These are phyloP conservation scores for Sciurus carolinensis DNA, from an alignment of 2,797 vertebrate genomes.

Conservation along the genomic window DNA sequence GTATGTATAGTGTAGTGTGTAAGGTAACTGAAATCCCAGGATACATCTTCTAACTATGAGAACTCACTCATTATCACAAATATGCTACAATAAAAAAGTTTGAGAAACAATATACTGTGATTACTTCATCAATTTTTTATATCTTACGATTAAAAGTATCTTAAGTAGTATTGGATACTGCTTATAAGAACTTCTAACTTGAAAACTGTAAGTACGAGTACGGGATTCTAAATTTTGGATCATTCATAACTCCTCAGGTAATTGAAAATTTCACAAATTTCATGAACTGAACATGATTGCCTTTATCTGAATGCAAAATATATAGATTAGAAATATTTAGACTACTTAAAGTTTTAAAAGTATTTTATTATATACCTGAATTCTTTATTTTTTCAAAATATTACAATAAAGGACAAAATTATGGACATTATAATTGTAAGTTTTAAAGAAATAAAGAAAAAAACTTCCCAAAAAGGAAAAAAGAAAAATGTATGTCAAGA, in stretches of 20 bases:
- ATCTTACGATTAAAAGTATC: neutral
- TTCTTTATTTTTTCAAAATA: neutral
- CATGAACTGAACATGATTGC: neutral
- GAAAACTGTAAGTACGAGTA: neutral
- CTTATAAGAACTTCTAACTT: neutral
- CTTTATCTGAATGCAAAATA: neutral
- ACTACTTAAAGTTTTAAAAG: neutral
- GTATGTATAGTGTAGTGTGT: neutral
- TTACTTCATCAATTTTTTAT: neutral
- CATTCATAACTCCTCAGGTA: neutral
- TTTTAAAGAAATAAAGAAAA: too few relatives aligned
- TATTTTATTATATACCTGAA: neutral
- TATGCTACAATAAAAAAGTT: neutral
- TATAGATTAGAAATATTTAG: neutral
- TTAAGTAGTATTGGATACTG: neutral
- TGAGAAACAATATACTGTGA: neutral
- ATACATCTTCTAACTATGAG: neutral
- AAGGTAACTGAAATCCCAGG: neutral
- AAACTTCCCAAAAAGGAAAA: neutral
- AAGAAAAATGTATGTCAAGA: neutral
- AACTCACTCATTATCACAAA: neutral
- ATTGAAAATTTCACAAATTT: neutral
- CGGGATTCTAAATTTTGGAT: neutral
- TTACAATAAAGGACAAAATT: neutral
- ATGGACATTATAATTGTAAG: too few relatives aligned